Conservation (phyloP, 2,113 vertebrate genomes). For the Spermophilus dauricus region DNA sequence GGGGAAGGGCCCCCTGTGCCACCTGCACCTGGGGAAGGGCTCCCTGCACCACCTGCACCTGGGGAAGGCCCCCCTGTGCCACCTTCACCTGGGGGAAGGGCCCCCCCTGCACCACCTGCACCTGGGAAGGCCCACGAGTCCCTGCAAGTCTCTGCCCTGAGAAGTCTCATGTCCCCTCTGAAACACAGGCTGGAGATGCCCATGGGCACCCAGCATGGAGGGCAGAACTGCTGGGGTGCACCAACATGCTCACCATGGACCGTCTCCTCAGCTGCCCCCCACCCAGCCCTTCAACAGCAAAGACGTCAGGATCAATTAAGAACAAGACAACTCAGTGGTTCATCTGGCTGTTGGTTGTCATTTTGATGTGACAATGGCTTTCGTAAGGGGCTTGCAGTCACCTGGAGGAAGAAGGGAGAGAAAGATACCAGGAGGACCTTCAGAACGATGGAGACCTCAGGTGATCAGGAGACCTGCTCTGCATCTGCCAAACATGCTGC, state of each 20-base stretch:
- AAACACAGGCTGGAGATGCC: neutral
- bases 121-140: too few relatives aligned
- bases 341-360: neutral
- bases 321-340: neutral
- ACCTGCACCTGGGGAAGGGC: too few relatives aligned
- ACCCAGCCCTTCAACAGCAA: neutral
- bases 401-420: too few relatives aligned
- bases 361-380: neutral
- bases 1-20: too few relatives aligned
- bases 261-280: neutral
- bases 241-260: neutral
- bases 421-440: neutral
- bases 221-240: neutral
- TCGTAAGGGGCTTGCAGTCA: neutral
- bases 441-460: accelerated
- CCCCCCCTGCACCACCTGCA: too few relatives aligned
- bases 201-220: neutral
- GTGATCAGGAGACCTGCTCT: too few relatives aligned
- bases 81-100: too few relatives aligned
- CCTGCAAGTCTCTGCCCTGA: neutral
- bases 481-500: neutral
- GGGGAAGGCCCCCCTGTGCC: too few relatives aligned
- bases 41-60: too few relatives aligned
- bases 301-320: neutral
- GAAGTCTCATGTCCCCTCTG: too few relatives aligned